Evolutionary conservation across 2,888 invertebrate species (phyloP), one percentile per base, ranked within the genome.

Genomic region (Syrista parreyssii): DNA sequence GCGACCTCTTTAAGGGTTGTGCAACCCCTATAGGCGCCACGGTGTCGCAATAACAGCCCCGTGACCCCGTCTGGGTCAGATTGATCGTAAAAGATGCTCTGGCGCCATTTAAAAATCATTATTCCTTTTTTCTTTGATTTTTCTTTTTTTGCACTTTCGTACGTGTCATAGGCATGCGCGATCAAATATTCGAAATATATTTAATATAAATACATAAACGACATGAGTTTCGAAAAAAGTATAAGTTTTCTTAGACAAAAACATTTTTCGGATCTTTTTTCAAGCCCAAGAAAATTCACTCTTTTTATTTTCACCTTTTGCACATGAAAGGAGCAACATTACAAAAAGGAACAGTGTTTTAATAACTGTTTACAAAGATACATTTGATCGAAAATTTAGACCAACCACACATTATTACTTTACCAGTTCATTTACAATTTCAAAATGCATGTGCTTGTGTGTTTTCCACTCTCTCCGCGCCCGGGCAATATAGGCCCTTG

Each of bases 1-100:
- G 71, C 71, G 71, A 71, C 71, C 71, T 71, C 71, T 71, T 71
- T 71, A 71, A 71, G 33, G 71, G 71, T 30, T 55, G 23, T 71
- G 23, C 71, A 71, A 30, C 71, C 71, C 71, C 30, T 30, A 31
- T 71, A 71, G 71, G 71, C 71, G 71, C 33, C 71, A 11, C 71
- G 23, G 12, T 34, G 71, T 71, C 71, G 71, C 71, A 71, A 30
- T 71, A 71, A 32, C 30, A 33, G 71, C 71, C 71, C 33, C 23
- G 33, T 71, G 71, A 71, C 71, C 71, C 30, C 71, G 32, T 31
- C 33, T 71, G 32, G 31, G 12, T 32, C 31, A 71, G 33, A 71
- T 71, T 71, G 71, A 71, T 71, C 71, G 12, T 34, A 31, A 33
- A 71, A 33, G 71, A 32, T 23, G 30, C 30, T 31, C 33, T 34